Evolutionary conservation across 2,113 vertebrate genomes (phyloP), one percentile per base, ranked within the genome.

Genomic region (Natator depressus): DNA sequence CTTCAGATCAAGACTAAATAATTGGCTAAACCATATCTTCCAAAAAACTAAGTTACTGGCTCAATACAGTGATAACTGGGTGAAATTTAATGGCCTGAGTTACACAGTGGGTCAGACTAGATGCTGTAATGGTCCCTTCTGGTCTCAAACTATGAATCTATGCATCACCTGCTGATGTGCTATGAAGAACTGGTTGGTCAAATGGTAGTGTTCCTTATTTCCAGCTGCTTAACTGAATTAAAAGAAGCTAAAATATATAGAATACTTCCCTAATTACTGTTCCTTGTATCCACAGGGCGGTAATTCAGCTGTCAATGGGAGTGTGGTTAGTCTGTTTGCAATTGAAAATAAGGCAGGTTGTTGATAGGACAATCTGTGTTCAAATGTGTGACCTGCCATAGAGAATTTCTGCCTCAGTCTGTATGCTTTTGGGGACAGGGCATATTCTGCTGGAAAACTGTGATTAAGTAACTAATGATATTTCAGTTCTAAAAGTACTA

Each of bases 221-320:
- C 82, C 22, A 65, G 3, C n/a, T 84, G 81, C 59, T 75, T 49
- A 88, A 79, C 1, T 86, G 22, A 5, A 80, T 62, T 80, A 51
- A 89, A 93, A 49, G 7, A 47, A 6, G 81, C 55, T 3, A 81
- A 89, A 75, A 4, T 1, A 55, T 7, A 83, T 10, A 16, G 7
- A 83, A 1, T 8, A 1, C 13, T 1, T 46, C 5, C 10, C 11
- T 0, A 0, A 9, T n/a, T 46, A 27, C 42, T 72, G 38, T 19
- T 72, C n/a, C 35, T 11, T 72, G 5, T 72, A 62, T 35, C 59
- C 59, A 35, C 29, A 62, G 59, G 59, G 29, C 35, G 13, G 31
- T 62, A 72, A 72, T 72, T 19, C 19, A 38, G 65, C 10, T 72
- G 65, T 78, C 12, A 47, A 14, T 78, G 22, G 38, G 12, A 78